These are phyloP conservation scores for Dromiciops gliroides DNA, from an alignment of 2,113 vertebrate genomes.

Conservation along the genomic window DNA sequence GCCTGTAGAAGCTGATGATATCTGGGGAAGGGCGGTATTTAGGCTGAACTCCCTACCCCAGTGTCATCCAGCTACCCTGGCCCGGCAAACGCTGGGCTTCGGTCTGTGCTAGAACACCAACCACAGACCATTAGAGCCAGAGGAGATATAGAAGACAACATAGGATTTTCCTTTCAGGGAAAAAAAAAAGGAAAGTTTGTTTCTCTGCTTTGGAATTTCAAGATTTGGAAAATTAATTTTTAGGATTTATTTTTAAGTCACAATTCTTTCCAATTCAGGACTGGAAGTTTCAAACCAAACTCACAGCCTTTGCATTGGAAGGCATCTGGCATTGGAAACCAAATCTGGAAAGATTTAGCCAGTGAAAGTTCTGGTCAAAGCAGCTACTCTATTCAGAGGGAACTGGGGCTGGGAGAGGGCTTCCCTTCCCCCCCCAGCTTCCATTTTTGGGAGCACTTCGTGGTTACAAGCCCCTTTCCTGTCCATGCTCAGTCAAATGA, in stretches of 20 bases:
- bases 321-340: neutral
- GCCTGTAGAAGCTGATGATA: neutral
- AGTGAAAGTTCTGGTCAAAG: neutral
- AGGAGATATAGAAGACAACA: neutral
- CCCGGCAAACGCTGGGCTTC: too few relatives aligned
- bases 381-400: neutral
- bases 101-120: neutral
- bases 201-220: constrained; percentile 28
- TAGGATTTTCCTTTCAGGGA: neutral
- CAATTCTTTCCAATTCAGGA: constrained; percentile 32
- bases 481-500: neutral
- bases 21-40: neutral
- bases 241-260: constrained; percentile 35
- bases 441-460: neutral
- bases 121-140: neutral
- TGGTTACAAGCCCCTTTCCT: neutral
- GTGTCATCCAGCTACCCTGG: neutral
- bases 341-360: neutral
- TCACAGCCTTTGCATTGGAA: neutral
- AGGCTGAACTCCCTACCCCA: neutral
- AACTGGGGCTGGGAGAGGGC: neutral
- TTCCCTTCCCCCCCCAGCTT: neutral
- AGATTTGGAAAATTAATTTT: neutral
- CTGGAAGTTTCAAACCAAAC: neutral
- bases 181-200: neutral